Base-by-base conservation (phyloP, 2,888 invertebrate genomes). In the Idaea dimidiata region DNA sequence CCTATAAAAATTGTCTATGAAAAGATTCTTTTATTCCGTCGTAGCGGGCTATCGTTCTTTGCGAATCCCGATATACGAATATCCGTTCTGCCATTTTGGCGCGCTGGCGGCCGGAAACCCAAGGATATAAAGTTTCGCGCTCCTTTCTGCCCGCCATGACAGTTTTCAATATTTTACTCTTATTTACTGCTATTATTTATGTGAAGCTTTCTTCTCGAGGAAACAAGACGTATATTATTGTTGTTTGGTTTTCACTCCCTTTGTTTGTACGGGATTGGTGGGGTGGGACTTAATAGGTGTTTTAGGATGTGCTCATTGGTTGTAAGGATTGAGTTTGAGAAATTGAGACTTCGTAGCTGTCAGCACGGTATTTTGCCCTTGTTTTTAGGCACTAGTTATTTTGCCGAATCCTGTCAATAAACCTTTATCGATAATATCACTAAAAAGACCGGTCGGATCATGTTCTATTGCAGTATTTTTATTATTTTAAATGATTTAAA, bases 171-270 rank as follows among this genome's bases (percentile, higher is more conserved):
- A 92, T 91, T 91, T 91, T 88, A 89, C 88, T 87, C 87, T 91
- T 92, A 92, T 92, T 92, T 91, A 92, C 88, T 82, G 89, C 84
- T 77, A 87, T 92, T 91, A 91, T 91, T 91, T 91, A 90, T 92
- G 88, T 84, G 79, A 72, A 72, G 80, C 79, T 87, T 91, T 89
- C 89, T 89, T 89, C 72, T 70, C 66, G 72, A 73, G 83, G 81
- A 84, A 85, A 81, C 83, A 77, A 76, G 78, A 81, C 78, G 81
- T 83, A 81, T 84, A 81, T 83, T 84, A 81, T 83, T 82, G 79
- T 79, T 77, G 74, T 82, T 78, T 77, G 78, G 70, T 77, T 79
- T 75, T 71, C 71, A 73, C 62, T 62, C 62, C 66, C 65, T 67
- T 68, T 66, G 66, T 66, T 66, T 65, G 63, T 65, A 60, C 43